phyloP scores from a whole-genome alignment of 2,113 vertebrate genomes.

The Aspidoscelis tigris region DNA sequence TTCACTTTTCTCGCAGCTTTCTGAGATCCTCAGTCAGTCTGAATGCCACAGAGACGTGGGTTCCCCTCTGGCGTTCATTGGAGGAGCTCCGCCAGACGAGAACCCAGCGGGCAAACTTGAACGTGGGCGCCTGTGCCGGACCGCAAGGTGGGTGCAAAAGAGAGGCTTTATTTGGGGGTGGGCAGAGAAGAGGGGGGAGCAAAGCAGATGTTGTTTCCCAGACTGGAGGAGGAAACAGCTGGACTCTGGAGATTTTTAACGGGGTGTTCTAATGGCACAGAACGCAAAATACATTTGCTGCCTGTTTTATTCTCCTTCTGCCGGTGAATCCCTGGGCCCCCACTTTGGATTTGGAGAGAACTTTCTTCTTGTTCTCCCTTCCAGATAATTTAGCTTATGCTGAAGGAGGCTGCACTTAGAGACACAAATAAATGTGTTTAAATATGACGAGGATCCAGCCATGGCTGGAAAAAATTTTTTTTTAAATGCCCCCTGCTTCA shows the following conservation, averaged over 20 bases:
- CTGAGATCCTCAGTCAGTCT: conserved; percentile 67
- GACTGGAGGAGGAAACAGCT: neutral
- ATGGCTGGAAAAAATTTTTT: no score
- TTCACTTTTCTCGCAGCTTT: conserved; percentile 63
- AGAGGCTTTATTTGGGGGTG: neutral
- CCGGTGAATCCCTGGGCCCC: neutral
- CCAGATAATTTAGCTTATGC: no score
- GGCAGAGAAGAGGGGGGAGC: neutral
- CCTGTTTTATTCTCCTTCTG: neutral
- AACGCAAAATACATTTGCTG: neutral
- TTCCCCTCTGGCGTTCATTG: conserved; percentile 54
- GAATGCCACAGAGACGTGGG: conserved; percentile 61
- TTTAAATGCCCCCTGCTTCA: no score
- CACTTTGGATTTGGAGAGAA: no score
- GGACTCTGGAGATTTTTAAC: neutral
- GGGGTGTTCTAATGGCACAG: neutral
- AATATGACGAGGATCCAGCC: no score
- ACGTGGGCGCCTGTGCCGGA: conserved; percentile 38
- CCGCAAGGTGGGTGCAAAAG: conserved; percentile 61
- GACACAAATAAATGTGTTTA: no score
- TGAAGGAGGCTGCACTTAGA: no score
- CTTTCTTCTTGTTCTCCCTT: no score
- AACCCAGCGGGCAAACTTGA: conserved; percentile 55
- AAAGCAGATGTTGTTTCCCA: neutral
- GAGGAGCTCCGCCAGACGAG: conserved; percentile 47